Evolutionary conservation across 2,888 invertebrate species (phyloP), one percentile per base, ranked within the genome.

Genomic region (Diaphora mendica): DNA sequence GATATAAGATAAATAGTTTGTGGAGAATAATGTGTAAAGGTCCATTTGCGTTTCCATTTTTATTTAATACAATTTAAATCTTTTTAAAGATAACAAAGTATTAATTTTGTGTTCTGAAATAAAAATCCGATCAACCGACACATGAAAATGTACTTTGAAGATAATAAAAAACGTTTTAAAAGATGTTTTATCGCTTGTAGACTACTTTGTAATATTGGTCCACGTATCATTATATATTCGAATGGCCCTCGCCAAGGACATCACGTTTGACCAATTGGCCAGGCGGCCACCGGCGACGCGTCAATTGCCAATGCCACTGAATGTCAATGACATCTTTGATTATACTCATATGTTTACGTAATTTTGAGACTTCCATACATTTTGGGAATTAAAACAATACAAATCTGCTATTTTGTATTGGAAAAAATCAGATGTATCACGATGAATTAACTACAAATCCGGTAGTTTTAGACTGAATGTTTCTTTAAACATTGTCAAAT

Each of bases 261-360:
- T 82, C 85, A 84, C 84, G 85, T 87, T 87, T 81, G 85, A 77
- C 84, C 86, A 87, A 88, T 90, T 88, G 88, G 85, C 85, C 87
- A 87, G 84, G 85, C 85, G 87, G 87, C 86, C 88, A 86, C 83
- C 85, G 77, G 77, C 83, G 83, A 68, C 79, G 82, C 78, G 75
- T 78, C 78, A 78, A 82, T 80, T 79, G 83, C 77, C 86, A 83
- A 78, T 85, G 86, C 79, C 80, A 84, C 80, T 85, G 85, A 88
- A 90, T 89, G 90, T 90, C 90, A 91, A 88, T 89, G 90, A 89
- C 90, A 86, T 83, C 82, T 79, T 85, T 77, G 82, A 82, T 62
- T 62, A 84, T 85, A 55, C 51, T 55, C 51, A 55, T n/a, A 55
- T 80, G 79, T 88, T 88, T 87, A 88, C 84, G 85, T 88, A 84